Evolutionary conservation across 2,113 vertebrate species (phyloP).

Genomic region (Scomber colias): DNA sequence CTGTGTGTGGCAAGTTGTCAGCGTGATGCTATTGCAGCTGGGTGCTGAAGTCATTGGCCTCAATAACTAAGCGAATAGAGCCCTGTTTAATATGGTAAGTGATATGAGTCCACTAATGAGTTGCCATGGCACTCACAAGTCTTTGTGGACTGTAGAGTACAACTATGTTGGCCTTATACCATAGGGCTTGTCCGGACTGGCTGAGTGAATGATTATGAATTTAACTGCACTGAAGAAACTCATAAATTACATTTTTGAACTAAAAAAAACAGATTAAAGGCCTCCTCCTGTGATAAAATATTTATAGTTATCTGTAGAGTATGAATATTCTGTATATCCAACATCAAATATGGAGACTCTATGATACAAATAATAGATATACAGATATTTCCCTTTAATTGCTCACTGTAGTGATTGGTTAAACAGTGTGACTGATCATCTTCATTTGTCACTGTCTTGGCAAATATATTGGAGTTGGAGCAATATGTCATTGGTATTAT

Average conservation of each 20-base stretch:
- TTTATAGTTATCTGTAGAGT: background rate
- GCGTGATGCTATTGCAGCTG: slow-evolving; percentile 31
- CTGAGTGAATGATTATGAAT: background rate
- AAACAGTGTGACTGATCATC: slow-evolving; percentile 20
- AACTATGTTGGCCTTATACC: background rate
- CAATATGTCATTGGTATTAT: slow-evolving; percentile 42
- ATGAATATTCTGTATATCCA: background rate
- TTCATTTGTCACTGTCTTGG: slow-evolving; percentile 41
- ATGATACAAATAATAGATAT: background rate
- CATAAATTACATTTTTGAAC: too few species aligned
- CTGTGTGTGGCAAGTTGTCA: slow-evolving; percentile 23
- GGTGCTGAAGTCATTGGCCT: background rate
- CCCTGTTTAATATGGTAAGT: background rate
- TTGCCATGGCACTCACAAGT: background rate
- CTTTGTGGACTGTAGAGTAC: background rate
- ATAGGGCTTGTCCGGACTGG: background rate
- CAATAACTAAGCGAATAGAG: background rate
- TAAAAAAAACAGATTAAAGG: too few species aligned
- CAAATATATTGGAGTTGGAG: slow-evolving; percentile 38
- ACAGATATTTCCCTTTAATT: slow-evolving; percentile 6
- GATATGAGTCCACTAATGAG: background rate
- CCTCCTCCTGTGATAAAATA: background rate
- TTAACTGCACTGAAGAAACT: background rate
- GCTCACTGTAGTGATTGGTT: background rate
- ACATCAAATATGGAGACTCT: background rate